Percentiles rank a stretch among this genome's conserved stretches.
Conservation (phyloP, 2,797 vertebrate genomes). For the Coreius guichenoti region DNA sequence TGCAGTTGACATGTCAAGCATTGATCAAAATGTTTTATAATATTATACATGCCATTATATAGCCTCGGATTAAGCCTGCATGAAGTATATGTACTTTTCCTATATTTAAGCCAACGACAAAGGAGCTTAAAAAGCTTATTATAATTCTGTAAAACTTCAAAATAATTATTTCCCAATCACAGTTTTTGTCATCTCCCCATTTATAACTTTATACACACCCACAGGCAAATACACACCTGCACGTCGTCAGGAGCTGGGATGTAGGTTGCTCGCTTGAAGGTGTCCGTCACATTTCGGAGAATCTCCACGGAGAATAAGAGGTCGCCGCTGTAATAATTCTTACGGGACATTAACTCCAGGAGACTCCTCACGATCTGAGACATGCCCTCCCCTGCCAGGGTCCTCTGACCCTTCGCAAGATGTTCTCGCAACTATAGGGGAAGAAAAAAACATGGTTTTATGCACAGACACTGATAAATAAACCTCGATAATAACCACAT, state of each 20-base stretch:
- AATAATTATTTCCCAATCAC: background rate
- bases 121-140: background rate
- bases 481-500: slow-evolving; percentile 14
- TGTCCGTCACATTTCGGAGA: slow-evolving; percentile 99
- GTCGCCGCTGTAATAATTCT: slow-evolving; percentile 97
- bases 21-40: background rate
- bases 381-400: slow-evolving; percentile 98
- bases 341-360: slow-evolving; percentile 94
- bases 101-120: background rate
- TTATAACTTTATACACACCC: background rate
- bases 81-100: background rate
- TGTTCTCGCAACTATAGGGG: slow-evolving; percentile 91
- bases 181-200: background rate
- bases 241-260: slow-evolving; percentile 94
- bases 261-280: slow-evolving; percentile 99
- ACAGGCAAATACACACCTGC: slow-evolving; percentile 80
- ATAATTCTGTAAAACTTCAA: background rate
- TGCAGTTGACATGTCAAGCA: background rate
- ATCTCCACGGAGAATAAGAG: slow-evolving; percentile 99
- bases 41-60: background rate
- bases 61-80: background rate
- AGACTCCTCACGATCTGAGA: slow-evolving; percentile 97
- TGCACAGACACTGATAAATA: background rate
- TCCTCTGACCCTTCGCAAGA: slow-evolving; percentile 98
- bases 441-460: background rate